These are phyloP conservation scores for Zeus faber DNA, from an alignment of 2,113 vertebrate genomes.

Conservation along the genomic window DNA sequence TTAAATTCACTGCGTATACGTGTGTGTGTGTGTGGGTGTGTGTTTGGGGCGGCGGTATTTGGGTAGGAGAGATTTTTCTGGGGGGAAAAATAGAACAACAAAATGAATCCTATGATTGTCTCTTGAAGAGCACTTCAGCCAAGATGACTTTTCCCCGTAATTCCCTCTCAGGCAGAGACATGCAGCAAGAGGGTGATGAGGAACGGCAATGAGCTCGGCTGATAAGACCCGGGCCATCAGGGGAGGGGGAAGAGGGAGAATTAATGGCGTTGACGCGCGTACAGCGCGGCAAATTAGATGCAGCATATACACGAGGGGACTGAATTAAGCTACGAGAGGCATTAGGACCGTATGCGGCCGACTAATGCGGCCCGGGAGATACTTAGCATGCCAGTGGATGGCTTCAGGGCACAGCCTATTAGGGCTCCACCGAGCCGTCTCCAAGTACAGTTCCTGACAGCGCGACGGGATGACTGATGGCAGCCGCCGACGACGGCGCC, in stretches of 20 bases:
- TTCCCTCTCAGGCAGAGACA: too few species aligned
- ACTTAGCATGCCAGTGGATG: constrained; percentile 45
- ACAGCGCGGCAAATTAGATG: neutral
- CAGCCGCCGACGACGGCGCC: constrained; percentile 23
- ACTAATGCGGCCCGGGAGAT: constrained; percentile 41
- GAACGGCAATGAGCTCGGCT: constrained; percentile 42
- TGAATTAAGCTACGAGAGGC: constrained; percentile 46
- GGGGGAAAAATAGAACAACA: too few species aligned
- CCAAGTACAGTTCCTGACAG: constrained; percentile 51
- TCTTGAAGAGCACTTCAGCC: too few species aligned
- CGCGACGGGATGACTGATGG: constrained; percentile 50
- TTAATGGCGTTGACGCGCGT: constrained; percentile 30
- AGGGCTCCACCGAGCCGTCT: constrained; percentile 39
- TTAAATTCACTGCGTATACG: too few species aligned
- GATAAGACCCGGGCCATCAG: constrained; percentile 10
- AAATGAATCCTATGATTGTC: too few species aligned
- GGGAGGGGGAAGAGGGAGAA: constrained; percentile 12
- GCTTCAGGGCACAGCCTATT: constrained; percentile 37
- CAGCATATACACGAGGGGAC: constrained; percentile 32
- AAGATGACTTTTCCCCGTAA: too few species aligned
- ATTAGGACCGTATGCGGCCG: constrained; percentile 44
- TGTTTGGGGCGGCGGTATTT: too few species aligned
- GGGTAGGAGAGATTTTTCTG: too few species aligned
- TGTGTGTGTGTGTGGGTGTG: too few species aligned
- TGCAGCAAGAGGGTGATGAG: too few species aligned